Base-by-base conservation (phyloP, 2,113 vertebrate species). In the Dicerorhinus sumatrensis region DNA sequence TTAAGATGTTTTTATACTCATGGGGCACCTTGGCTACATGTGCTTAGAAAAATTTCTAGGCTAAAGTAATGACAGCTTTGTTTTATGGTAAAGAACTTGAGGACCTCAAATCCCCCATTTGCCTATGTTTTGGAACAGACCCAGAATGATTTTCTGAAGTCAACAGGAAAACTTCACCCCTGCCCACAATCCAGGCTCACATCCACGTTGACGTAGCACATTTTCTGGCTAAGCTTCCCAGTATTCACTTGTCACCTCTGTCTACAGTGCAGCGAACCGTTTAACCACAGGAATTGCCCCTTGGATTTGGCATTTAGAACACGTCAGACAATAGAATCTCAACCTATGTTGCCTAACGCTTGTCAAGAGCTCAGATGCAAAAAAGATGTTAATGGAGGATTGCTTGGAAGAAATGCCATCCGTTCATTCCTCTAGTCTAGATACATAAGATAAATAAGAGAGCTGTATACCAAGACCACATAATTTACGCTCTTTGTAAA, bases 171-270 rank as follows among this genome's bases (percentile, higher is more conserved):
- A n/a, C 27, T 0, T 83, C 17, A 39, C 1, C 11, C 8, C 13
- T 62, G 8, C 31, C 82, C 4, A 0, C 72, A 58, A 56, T 46
- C 36, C 14, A 89, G 79, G 31, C 33, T 56, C 12, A n/a, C 13
- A 48, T 84, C 23, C 51, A 1, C 4, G 2, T 1, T 75, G 33
- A 92, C 75, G 21, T 9, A n/a, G 36, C 46, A 36, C 9, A 2
- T 94, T 39, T 54, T 60, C 23, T 81, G 63, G 5, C 60, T 70
- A 7, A 72, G 51, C 42, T 56, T 70, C 60, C 42, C 21, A 42
- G 1, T 7, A 42, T 51, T 63, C 62, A 25, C 0, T 13, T n/a
- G 18, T n/a, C 27, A 42, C 17, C 39, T 85, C 77, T 85, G 0
- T 20, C 6, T 70, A 33, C 6, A n/a, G 10, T 42, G 36, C 25